Evolutionary conservation across 2,797 vertebrate genomes (phyloP), one percentile per base, ranked within the genome.

Genomic region (Lepus townsendii): DNA sequence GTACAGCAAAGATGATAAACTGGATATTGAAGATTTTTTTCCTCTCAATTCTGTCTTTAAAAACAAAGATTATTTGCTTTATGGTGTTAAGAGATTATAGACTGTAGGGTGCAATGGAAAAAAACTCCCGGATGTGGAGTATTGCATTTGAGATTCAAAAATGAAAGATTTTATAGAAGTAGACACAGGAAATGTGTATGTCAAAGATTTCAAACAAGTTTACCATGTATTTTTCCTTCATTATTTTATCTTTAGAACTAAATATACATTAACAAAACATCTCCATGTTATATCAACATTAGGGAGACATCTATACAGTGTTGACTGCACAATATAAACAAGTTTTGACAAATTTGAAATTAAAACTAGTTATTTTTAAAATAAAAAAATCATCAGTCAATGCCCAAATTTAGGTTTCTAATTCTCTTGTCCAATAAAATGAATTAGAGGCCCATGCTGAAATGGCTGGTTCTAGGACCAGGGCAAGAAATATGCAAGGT

Each of bases 1-100:
- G 85, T 89, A 93, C 3, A 96, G 69, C 83, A 94, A 91, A 91
- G 42, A 95, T 92, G 83, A 95, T 86, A 83, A 96, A 92, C 26
- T 63, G 17, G 71, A 78, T 35, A 26, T 22, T 72, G 93, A 94
- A 42, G 65, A 42, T 91, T 90, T 92, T 76, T 90, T n/a, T 3
- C 11, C 20, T 42, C 54, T 92, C 50, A 95, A n/a, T 38, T 80
- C 60, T 96, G 85, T 54, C 54, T 89, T 92, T 12, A 73, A 91
- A 87, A 82, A 30, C 32, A 60, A 52, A 78, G 35, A 47, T 63
- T 5, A 35, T 65, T 94, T 94, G 62, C 73, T 19, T 83, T 57
- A 30, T 27, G 47, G 24, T 75, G 16, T 52, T 83, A 78, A 47
- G 63, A 78, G 52, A 57, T 72, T 50, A n/a, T 27, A 79, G 47